Conservation (phyloP, 2,888 invertebrate genomes). For the Chrysolina haemoptera region DNA sequence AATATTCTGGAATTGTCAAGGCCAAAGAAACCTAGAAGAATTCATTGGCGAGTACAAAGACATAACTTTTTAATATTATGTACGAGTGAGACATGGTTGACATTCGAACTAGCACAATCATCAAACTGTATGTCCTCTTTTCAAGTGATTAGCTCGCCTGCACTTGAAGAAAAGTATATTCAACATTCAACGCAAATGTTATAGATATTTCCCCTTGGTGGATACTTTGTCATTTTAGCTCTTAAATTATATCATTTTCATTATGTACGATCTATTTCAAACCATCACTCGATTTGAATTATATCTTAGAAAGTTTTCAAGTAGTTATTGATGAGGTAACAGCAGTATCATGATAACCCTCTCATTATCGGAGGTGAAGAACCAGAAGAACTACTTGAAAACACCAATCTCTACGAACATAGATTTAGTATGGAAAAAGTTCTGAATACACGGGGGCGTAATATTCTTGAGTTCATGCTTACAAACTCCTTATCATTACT, state of each 20-base stretch:
- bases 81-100: too few species aligned
- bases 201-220: conserved; percentile 1
- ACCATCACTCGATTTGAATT: too few species aligned
- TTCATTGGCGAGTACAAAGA: too few species aligned
- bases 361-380: conserved; percentile 2
- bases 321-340: background rate
- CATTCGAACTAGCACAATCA: too few species aligned
- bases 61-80: too few species aligned
- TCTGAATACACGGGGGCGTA: conserved; percentile 9
- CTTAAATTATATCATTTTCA: too few species aligned
- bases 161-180: conserved; percentile 12
- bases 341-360: background rate
- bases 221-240: background rate
- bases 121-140: too few species aligned
- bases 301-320: too few species aligned
- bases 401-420: conserved; percentile 9
- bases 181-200: background rate
- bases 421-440: conserved; percentile 13
- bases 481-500: conserved; percentile 4
- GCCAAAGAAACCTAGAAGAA: too few species aligned
- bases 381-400: conserved; percentile 19
- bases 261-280: too few species aligned
- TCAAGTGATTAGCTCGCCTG: background rate
- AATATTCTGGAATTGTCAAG: too few species aligned
- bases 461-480: conserved; percentile 10